Evolutionary conservation across 2,113 vertebrate genomes (phyloP), one percentile per base, ranked within the genome.

Genomic region (Puma concolor): DNA sequence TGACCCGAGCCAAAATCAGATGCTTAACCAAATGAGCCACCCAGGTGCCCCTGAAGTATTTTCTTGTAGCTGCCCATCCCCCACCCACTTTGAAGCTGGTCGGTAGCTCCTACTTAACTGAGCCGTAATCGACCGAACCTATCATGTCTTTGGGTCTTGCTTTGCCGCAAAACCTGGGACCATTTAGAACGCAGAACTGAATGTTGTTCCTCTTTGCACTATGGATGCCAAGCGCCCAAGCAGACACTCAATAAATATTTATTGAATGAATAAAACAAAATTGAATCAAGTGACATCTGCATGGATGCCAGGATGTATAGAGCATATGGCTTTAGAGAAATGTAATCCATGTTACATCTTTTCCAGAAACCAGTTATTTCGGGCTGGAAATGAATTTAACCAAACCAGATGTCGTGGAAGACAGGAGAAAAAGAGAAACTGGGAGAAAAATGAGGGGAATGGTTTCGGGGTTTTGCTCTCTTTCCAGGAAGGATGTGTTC

Each of bases 181-280:
- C n/a, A 72, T 71, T 74, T 16, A 41, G 38, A 54, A 11, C n/a
- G 12, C 15, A 79, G 63, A 88, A 41, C 12, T 31, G 52, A 85
- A 6, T 29, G 64, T 0, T 69, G 36, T 27, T 88, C 19, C 33
- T 80, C 88, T 91, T 29, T 66, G n/a, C 25, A 64, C 63, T 4
- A 10, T 38, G 16, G 52, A 92, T 60, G 95, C 87, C 90, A 95
- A 81, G 84, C 33, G 87, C 83, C 72, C 25, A 64, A 87, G 79
- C 31, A 94, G 92, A 90, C 63, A 82, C 64, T 92, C 87, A 64
- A 79, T 95, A 95, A 97, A 94, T 97, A 94, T 96, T 96, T 97
- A 95, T 72, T 41, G 90, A 91, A 74, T 74, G 80, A 94, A 92
- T 54, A 76, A 83, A 95, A 83, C 69, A 81, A 92, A 90, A 84